phyloP scores from a whole-genome alignment of 2,113 vertebrate genomes.

The Ranitomeya imitator region DNA sequence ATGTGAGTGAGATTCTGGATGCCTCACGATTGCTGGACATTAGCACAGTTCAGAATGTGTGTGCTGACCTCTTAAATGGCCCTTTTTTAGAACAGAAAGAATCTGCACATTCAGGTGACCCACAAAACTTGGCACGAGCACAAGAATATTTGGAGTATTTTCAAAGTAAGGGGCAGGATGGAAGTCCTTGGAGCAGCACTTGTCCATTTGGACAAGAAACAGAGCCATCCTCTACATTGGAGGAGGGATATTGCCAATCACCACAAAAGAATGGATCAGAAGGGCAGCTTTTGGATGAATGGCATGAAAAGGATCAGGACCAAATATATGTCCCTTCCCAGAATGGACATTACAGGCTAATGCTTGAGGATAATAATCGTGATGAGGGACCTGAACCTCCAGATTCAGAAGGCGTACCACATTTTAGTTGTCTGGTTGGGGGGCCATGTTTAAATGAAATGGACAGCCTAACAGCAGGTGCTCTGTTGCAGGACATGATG shows the following conservation, averaged over 20 bases:
- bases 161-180: constrained; percentile 82
- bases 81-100: constrained; percentile 88
- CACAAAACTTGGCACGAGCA: constrained; percentile 88
- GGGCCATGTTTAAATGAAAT: constrained; percentile 60
- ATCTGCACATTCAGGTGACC: constrained; percentile 78
- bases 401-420: constrained; percentile 68
- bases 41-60: constrained; percentile 90
- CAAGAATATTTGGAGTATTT: constrained; percentile 97
- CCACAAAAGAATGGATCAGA: constrained; percentile 71
- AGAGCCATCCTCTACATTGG: constrained; percentile 68
- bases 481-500: constrained; percentile 95
- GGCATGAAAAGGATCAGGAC: constrained; percentile 73
- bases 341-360: constrained; percentile 81
- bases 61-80: constrained; percentile 94
- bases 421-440: constrained; percentile 55
- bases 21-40: constrained; percentile 94
- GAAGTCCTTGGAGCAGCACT: constrained; percentile 71
- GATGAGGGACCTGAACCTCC: constrained; percentile 70
- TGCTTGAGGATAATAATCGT: constrained; percentile 66
- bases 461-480: constrained; percentile 81
- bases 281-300: constrained; percentile 58
- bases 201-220: constrained; percentile 82
- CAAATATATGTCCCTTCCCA: constrained; percentile 79
- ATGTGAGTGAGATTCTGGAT: constrained; percentile 90
- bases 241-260: constrained; percentile 73